These are phyloP conservation scores for Oryzias sinensis DNA, from an alignment of 2,797 vertebrate genomes.

Conservation along the genomic window DNA sequence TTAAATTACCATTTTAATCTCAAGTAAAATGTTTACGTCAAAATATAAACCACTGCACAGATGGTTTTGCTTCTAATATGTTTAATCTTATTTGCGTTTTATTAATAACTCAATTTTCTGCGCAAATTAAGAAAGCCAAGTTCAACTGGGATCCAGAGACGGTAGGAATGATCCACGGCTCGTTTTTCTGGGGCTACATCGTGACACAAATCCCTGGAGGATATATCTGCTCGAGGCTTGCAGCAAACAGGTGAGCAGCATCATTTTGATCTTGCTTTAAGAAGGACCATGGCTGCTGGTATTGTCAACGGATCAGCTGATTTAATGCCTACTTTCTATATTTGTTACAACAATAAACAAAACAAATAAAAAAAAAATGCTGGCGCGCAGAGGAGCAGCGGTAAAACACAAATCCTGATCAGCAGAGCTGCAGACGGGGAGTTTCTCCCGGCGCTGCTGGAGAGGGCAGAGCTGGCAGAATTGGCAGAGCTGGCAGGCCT, in stretches of 20 bases:
- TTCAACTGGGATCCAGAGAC: conserved; percentile 98
- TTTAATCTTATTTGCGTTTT: background rate
- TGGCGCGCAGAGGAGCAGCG: conserved; percentile 7
- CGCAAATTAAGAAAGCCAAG: conserved; percentile 87
- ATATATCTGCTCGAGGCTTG: conserved; percentile 93
- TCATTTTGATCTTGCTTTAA: too few relatives aligned
- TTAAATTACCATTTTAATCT: too few relatives aligned
- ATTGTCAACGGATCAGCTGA: too few relatives aligned
- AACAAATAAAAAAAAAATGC: background rate
- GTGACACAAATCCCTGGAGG: conserved; percentile 97
- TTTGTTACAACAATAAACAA: too few relatives aligned
- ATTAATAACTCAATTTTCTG: too few relatives aligned
- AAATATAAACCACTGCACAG: too few relatives aligned
- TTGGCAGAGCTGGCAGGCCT: conserved; percentile 27
- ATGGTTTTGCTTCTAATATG: background rate
- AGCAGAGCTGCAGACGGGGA: background rate
- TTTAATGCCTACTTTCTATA: too few relatives aligned
- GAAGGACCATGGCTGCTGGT: too few relatives aligned
- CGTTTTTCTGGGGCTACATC: conserved; percentile 99
- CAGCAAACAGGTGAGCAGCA: conserved; percentile 90
- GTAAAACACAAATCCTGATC: background rate
- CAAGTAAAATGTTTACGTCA: too few relatives aligned
- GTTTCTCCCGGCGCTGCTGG: background rate
- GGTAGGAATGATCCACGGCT: conserved; percentile 96
- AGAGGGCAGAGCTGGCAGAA: background rate